Conservation (phyloP, 2,797 vertebrate genomes). For the Arremon brunneinucha region DNA sequence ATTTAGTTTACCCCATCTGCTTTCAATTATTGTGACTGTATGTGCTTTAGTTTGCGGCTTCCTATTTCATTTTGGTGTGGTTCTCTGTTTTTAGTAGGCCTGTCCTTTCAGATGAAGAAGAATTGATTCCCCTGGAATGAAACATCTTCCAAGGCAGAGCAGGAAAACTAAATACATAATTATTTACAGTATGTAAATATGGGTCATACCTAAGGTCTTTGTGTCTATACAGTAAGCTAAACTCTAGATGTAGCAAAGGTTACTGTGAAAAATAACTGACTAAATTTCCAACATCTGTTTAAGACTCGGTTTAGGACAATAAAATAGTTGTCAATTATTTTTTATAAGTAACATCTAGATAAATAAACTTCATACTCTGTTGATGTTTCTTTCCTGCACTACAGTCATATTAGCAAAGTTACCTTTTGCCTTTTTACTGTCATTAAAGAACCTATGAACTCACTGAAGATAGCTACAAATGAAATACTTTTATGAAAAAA, state of each 20-base stretch:
- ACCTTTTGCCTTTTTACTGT: not conserved
- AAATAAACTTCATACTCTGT: not conserved
- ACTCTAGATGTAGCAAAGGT: not conserved
- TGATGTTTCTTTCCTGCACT: not conserved
- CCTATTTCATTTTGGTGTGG: not conserved
- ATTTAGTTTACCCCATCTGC: conserved; percentile 35
- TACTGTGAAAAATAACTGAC: not conserved
- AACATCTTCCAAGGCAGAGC: not conserved
- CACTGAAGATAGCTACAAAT: not conserved
- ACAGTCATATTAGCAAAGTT: not conserved
- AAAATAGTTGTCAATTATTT: not conserved
- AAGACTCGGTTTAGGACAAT: not conserved
- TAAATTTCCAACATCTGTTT: not conserved
- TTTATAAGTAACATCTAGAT: not conserved
- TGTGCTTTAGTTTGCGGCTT: not conserved
- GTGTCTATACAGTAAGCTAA: not conserved
- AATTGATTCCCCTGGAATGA: not conserved
- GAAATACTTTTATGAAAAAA: not conserved
- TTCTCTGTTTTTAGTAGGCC: not conserved
- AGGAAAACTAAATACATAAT: not conserved
- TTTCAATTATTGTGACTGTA: conserved; percentile 9
- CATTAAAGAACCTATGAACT: not conserved
- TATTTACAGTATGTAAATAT: not conserved
- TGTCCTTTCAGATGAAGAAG: not conserved
- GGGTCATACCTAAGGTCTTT: not conserved